Percentiles rank a stretch among this genome's conserved stretches.
Conservation (phyloP, 1,140 invertebrate species). For the Heterodera carotae region DNA sequence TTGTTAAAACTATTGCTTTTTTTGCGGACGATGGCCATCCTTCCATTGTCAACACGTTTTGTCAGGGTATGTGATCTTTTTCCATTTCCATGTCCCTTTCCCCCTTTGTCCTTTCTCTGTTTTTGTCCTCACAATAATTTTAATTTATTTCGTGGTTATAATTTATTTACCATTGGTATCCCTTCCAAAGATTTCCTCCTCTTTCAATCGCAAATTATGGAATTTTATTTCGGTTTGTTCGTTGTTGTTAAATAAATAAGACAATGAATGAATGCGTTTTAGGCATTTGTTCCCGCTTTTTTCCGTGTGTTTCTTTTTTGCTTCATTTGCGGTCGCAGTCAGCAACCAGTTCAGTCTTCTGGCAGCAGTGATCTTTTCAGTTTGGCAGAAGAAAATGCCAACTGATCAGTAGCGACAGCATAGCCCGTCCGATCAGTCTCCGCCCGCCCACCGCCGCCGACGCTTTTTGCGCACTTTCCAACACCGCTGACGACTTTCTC, state of each 20-base stretch:
- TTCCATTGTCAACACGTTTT: neutral
- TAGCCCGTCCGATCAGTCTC: no score
- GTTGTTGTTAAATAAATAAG: constrained; percentile 1
- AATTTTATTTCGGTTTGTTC: constrained; percentile 17
- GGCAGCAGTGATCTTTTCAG: no score
- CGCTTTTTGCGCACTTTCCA: no score
- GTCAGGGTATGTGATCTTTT: constrained; percentile 2
- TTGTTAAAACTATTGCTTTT: neutral
- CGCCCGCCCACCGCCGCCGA: no score
- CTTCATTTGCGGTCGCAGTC: no score
- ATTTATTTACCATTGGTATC: no score
- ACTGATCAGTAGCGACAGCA: no score
- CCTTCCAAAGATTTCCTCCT: neutral
- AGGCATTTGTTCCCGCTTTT: neutral
- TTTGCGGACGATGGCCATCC: neutral
- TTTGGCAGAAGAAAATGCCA: no score
- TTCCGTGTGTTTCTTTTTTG: no score
- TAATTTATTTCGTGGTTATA: constrained; percentile 16
- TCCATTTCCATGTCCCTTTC: neutral
- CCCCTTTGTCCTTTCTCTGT: neutral
- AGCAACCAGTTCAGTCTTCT: no score
- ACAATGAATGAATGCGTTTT: neutral
- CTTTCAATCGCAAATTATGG: constrained; percentile 20
- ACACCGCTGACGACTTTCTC: neutral
- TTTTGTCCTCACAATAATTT: constrained; percentile 6